Evolutionary conservation across 2,888 invertebrate species (phyloP).

Genomic region (Druceiella hillmani): DNA sequence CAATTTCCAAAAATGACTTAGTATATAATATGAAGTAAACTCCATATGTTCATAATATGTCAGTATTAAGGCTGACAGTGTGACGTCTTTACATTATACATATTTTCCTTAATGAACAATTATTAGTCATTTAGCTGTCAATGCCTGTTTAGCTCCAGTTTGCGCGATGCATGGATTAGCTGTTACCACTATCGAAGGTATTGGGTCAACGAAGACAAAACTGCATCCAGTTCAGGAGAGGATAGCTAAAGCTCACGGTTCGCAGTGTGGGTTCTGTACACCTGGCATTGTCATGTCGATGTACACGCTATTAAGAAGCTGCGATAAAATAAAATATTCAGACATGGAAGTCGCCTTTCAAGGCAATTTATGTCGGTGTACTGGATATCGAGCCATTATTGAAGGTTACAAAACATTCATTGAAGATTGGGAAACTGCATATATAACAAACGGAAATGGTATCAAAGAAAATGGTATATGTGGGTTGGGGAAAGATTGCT

Average conservation of each 20-base stretch:
- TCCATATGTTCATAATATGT: no score
- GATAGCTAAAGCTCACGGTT: slow-evolving; percentile 78
- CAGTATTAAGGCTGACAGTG: no score
- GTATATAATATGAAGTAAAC: no score
- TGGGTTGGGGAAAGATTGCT: slow-evolving; percentile 61
- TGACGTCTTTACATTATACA: no score
- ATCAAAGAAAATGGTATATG: slow-evolving; percentile 35
- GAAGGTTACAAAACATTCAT: slow-evolving; percentile 76
- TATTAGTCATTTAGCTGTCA: slow-evolving; percentile 66
- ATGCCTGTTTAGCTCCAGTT: slow-evolving; percentile 77
- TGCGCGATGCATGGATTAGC: slow-evolving; percentile 76
- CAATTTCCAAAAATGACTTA: no score
- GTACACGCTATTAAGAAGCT: slow-evolving; percentile 69
- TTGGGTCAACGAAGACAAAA: slow-evolving; percentile 67
- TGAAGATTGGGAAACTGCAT: slow-evolving; percentile 60
- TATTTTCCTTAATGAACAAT: no score
- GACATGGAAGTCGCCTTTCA: slow-evolving; percentile 72
- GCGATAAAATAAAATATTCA: slow-evolving; percentile 40
- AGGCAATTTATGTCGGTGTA: slow-evolving; percentile 76
- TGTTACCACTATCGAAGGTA: slow-evolving; percentile 83
- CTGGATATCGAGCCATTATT: slow-evolving; percentile 81
- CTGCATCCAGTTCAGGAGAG: slow-evolving; percentile 78
- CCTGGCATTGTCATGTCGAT: slow-evolving; percentile 92
- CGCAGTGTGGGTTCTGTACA: slow-evolving; percentile 86
- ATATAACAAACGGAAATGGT: slow-evolving; percentile 31